Base-by-base conservation (phyloP, 2,888 invertebrate species). In the Eucera pruinosa region DNA sequence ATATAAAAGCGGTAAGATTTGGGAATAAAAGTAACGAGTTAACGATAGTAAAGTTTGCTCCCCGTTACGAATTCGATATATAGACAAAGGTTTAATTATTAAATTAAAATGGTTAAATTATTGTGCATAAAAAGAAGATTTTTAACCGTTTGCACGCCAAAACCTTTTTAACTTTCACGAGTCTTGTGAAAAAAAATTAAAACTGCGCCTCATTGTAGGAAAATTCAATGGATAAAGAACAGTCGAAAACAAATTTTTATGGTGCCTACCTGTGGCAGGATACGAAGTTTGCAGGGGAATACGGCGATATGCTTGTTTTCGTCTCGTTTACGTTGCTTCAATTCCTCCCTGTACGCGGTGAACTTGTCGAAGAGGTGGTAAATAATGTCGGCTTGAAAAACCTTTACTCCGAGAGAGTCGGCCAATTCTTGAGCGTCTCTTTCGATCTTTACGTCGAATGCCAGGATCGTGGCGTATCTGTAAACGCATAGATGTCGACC, bases 311-410 rank as follows among this genome's bases (percentile, higher is more conserved):
- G 96, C 90, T 98, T 98, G 94, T 98, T 97, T 93, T 99, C 98
- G 86, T 98, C 98, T 33, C 98, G 95, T 91, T 98, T 98, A 93
- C 95, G 96, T 90, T 96, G 96, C 90, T 96, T 97, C 65, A 98
- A 93, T 88, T 99, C 98, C 71, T 98, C 98, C 78, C 98, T 95
- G 93, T 96, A 98, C 15, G 96, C 96, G 88, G 95, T 98, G 94
- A 99, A 99, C 92, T 97, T 97, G 93, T 99, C 99, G 93, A 99
- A 99, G 90, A 99, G 94, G 93, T 99, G 99, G 93, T 99, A 99
- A 91, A 99, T 99, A 92, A 99, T 99, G 93, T 99, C 99, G 7
- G 99, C 99, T 81, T 97, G 95, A 95, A 99, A 99, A 92, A 99
- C 98, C 93, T 96, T 97, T 66, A 99, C 98, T 69, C 97, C 97